phyloP scores from a whole-genome alignment of 1,140 invertebrate species.

The Aphidius ervi region DNA sequence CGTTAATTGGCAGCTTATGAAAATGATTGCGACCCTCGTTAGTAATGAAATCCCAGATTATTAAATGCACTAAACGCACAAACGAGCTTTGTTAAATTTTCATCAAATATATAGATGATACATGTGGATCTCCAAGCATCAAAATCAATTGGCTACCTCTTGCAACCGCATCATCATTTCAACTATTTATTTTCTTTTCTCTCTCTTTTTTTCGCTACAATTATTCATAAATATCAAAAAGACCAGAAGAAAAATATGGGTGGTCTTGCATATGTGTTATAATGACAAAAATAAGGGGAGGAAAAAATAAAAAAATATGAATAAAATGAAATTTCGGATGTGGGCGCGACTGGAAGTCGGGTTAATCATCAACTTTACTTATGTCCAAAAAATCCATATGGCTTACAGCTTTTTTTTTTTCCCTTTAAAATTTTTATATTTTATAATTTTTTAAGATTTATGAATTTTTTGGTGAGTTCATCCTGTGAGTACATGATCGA shows the following conservation, averaged over 20 bases:
- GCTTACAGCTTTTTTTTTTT: slow-evolving; percentile 17
- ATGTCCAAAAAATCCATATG: slow-evolving; percentile 13
- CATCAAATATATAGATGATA: slow-evolving; percentile 20
- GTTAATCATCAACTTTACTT: slow-evolving; percentile 11
- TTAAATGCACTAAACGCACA: slow-evolving; percentile 26
- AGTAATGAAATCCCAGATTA: slow-evolving; percentile 30
- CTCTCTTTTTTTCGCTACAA: not conserved
- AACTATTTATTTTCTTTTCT: not conserved
- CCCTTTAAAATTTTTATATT: too few species aligned
- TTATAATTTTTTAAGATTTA: too few species aligned
- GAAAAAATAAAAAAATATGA: slow-evolving; percentile 13
- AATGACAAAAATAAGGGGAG: slow-evolving; percentile 11
- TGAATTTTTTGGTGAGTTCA: too few species aligned
- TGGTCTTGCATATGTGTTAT: slow-evolving; percentile 21
- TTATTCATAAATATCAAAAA: too few species aligned
- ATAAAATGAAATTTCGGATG: slow-evolving; percentile 16
- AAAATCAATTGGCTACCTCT: not conserved
- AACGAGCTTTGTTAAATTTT: slow-evolving; percentile 38
- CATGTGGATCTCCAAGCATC: not conserved
- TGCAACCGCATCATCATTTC: not conserved
- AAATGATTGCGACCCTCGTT: slow-evolving; percentile 44
- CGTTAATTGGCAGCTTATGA: slow-evolving; percentile 51
- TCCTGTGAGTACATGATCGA: too few species aligned
- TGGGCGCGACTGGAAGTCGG: slow-evolving; percentile 12
- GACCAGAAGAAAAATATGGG: not conserved